A percentile compares a stretch with the other conserved stretches of the same genome.
Conservation (phyloP, 2,113 vertebrate genomes). For the Okapia johnstoni region DNA sequence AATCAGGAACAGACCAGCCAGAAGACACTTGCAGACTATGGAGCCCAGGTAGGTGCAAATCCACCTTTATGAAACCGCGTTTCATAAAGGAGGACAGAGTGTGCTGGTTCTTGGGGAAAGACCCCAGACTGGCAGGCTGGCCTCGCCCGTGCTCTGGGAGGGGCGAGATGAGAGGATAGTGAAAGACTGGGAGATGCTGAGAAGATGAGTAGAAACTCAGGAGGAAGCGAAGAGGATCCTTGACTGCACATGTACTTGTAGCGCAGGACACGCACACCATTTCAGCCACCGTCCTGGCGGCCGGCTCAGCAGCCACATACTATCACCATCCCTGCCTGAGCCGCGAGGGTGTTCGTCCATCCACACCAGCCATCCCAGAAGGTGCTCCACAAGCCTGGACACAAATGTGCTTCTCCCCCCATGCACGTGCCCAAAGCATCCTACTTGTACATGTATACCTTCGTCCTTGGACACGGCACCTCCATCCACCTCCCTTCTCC, state of each 20-base stretch:
- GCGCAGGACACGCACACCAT: not conserved
- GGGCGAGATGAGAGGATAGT: not conserved
- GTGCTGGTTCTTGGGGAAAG: not conserved
- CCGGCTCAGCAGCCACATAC: not conserved
- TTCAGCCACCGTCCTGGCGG: fast-evolving
- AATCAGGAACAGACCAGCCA: not conserved
- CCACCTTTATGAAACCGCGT: not conserved
- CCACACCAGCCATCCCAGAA: not conserved
- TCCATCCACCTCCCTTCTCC: not conserved
- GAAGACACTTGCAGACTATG: not conserved
- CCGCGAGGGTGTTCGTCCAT: fast-evolving
- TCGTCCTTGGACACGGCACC: not conserved
- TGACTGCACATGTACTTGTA: not conserved
- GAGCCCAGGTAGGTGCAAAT: not conserved
- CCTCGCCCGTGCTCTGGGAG: not conserved
- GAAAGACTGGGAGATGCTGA: not conserved
- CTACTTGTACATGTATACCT: fast-evolving
- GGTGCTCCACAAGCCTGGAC: not conserved
- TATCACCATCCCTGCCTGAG: not conserved
- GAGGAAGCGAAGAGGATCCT: not conserved
- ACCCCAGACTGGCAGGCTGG: not conserved
- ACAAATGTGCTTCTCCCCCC: not conserved
- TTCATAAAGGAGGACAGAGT: not conserved
- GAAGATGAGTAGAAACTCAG: not conserved
- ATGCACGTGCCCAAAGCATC: not conserved